phyloP scores from a whole-genome alignment of 2,113 vertebrate genomes.

The Apeltes quadracus region DNA sequence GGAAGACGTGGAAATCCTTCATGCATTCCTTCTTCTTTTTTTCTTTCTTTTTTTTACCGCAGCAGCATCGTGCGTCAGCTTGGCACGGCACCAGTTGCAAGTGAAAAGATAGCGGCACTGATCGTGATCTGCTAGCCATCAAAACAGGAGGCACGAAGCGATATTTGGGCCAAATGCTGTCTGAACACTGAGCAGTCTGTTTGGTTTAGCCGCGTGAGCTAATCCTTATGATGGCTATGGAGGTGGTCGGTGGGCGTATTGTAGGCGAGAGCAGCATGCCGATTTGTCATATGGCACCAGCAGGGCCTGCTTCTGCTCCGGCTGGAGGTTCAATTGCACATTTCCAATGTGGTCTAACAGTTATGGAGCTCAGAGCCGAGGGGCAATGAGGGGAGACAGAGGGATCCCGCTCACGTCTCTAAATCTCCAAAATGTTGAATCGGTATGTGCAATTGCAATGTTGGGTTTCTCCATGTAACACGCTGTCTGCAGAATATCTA shows the following conservation, averaged over 20 bases:
- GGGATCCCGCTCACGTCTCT: constrained; percentile 20
- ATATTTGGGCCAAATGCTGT: constrained; percentile 69
- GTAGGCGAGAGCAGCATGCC: constrained; percentile 79
- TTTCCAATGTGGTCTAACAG: constrained; percentile 74
- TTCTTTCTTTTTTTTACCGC: too few species aligned
- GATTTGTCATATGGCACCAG: constrained; percentile 79
- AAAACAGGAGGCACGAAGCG: constrained; percentile 65
- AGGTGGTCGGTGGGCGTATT: constrained; percentile 78
- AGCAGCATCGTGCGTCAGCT: constrained; percentile 37
- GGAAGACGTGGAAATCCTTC: constrained; percentile 63
- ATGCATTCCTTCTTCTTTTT: constrained; percentile 57
- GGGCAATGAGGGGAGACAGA: constrained; percentile 48
- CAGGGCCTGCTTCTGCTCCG: constrained; percentile 76
- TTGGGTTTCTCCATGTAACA: constrained; percentile 45
- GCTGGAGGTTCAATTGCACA: constrained; percentile 73
- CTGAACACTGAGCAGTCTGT: constrained; percentile 74
- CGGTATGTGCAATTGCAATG: constrained; percentile 43
- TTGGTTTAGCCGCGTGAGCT: constrained; percentile 75
- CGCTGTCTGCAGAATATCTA: constrained; percentile 53
- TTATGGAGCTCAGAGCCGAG: constrained; percentile 55
- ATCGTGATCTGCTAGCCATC: constrained; percentile 62
- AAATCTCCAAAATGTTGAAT: constrained; percentile 39
- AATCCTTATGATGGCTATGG: constrained; percentile 78
- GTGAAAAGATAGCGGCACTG: constrained; percentile 42
- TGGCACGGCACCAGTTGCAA: constrained; percentile 56